Evolutionary conservation across 1,140 invertebrate genomes (phyloP).

Genomic region (Atta cephalotes): DNA sequence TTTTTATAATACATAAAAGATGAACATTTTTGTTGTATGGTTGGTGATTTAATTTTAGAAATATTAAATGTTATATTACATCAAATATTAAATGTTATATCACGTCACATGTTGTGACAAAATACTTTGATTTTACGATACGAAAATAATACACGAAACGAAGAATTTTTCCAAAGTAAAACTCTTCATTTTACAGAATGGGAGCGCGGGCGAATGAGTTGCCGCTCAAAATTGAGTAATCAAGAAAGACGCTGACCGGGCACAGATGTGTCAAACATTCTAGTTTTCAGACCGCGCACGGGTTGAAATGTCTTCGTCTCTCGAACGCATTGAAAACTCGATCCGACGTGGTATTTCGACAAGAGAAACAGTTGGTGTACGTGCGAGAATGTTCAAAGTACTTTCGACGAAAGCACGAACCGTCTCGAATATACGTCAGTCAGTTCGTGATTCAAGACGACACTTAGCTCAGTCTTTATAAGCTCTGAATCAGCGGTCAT

Average conservation of each 20-base stretch:
- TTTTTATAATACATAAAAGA: constrained; percentile 13
- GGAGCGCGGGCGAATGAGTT: neutral
- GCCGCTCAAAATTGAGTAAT: constrained; percentile 67
- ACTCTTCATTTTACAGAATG: constrained; percentile 24
- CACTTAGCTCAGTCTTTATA: constrained; percentile 74
- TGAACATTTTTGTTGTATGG: neutral
- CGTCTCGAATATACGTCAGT: constrained; percentile 59
- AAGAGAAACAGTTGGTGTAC: constrained; percentile 64
- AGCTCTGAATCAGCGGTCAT: constrained; percentile 71
- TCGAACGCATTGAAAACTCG: constrained; percentile 45
- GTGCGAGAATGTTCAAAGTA: constrained; percentile 74
- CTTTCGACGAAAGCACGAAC: constrained; percentile 57
- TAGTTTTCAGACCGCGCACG: constrained; percentile 15
- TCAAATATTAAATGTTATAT: no score
- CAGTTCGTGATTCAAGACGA: constrained; percentile 65
- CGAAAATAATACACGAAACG: constrained; percentile 9
- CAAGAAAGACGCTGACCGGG: constrained; percentile 59
- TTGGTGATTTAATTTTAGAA: neutral
- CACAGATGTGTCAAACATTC: constrained; percentile 66
- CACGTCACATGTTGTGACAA: neutral
- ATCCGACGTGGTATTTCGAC: constrained; percentile 64
- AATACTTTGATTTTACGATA: neutral
- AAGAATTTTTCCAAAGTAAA: neutral
- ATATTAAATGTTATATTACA: no score
- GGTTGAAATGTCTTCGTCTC: constrained; percentile 9